Evolutionary conservation across 2,797 vertebrate species (phyloP).

Genomic region (Lophura swinhoii): DNA sequence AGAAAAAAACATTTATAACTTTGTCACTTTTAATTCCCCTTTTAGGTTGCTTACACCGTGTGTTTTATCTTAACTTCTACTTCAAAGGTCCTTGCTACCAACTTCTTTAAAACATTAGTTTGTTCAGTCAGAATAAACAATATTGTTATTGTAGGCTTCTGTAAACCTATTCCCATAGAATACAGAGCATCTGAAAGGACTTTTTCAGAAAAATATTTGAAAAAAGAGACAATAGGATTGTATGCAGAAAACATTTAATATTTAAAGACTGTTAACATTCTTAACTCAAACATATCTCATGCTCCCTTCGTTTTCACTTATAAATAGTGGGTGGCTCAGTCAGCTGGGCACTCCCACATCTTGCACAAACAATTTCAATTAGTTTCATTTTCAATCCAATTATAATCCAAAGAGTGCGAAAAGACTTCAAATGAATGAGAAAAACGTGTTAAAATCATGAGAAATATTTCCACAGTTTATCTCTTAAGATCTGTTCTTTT

Average conservation of each 20-base stretch:
- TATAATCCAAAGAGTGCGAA: background rate
- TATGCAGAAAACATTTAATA: background rate
- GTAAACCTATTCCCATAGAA: background rate
- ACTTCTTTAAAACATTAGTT: background rate
- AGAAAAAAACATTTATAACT: background rate
- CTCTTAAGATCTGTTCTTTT: background rate
- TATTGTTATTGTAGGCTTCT: background rate
- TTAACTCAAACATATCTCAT: background rate
- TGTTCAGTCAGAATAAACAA: background rate
- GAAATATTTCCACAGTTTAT: background rate
- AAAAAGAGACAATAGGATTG: background rate
- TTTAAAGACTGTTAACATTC: background rate
- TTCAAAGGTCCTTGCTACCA: slow-evolving; percentile 18
- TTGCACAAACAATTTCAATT: background rate
- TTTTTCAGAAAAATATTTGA: slow-evolving; percentile 3
- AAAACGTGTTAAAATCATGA: background rate
- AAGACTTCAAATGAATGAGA: background rate
- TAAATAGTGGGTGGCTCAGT: background rate
- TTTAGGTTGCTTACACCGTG: background rate
- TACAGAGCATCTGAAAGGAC: background rate
- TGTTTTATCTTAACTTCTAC: background rate
- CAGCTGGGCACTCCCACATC: background rate
- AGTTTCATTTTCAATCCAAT: background rate
- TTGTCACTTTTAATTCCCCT: background rate
- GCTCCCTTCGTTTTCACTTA: background rate